A percentile compares a stretch with the other conserved stretches of the same genome.
phyloP scores from a whole-genome alignment of 2,113 vertebrate genomes.

The Galbula dea region DNA sequence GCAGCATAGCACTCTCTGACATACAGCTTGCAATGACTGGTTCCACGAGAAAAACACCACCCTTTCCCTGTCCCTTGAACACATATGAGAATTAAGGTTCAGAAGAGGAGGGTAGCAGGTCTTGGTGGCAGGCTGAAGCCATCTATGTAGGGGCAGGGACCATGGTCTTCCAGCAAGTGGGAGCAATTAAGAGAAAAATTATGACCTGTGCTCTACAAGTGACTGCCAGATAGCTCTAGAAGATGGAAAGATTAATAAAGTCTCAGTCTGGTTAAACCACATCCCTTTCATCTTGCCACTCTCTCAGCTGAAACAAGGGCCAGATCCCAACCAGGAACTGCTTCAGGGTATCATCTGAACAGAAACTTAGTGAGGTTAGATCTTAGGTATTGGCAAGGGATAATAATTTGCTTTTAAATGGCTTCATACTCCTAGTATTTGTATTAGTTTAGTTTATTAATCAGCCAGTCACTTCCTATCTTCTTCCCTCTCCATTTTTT shows the following conservation, averaged over 20 bases:
- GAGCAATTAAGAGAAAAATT: neutral
- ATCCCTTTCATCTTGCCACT: neutral
- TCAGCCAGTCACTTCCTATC: neutral
- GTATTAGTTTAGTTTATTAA: neutral
- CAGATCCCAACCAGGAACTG: neutral
- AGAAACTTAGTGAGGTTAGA: neutral
- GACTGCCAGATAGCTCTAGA: neutral
- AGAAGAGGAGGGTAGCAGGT: neutral
- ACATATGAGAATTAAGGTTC: neutral
- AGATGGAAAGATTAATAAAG: neutral
- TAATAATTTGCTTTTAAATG: conserved; percentile 5
- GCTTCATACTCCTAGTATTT: neutral
- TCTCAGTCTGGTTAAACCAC: neutral
- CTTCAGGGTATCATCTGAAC: neutral
- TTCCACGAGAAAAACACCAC: neutral
- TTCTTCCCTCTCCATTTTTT: neutral
- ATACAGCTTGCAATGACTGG: neutral
- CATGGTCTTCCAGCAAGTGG: neutral
- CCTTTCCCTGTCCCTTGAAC: neutral
- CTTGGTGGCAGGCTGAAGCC: neutral
- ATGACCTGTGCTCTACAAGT: neutral
- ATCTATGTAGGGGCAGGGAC: neutral
- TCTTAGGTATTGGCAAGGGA: neutral
- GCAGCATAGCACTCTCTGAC: neutral
- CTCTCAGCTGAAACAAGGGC: neutral